Evolutionary conservation across 2,113 vertebrate genomes (phyloP).

Genomic region (Gallinago media): DNA sequence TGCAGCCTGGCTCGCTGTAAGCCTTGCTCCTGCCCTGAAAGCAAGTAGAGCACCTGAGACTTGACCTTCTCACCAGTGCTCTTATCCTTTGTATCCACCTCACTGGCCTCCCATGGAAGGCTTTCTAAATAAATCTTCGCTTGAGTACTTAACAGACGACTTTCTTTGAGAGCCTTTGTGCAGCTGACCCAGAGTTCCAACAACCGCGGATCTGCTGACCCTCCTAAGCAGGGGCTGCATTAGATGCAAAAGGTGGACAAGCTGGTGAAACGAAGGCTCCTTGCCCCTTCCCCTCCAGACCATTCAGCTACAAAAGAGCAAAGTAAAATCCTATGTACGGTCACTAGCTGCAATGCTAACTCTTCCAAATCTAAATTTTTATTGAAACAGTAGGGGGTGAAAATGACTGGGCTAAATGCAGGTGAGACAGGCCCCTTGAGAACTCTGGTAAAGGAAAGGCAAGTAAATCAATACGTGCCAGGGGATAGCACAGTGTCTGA

Average conservation of each 20-base stretch:
- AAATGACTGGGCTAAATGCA: constrained; percentile 17
- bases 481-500: constrained; percentile 1
- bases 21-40: background rate
- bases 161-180: constrained; percentile 9
- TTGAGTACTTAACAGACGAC: background rate
- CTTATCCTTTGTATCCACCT: constrained; percentile 23
- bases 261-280: background rate
- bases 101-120: background rate
- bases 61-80: constrained; percentile 8
- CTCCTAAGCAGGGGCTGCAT: background rate
- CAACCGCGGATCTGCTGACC: background rate
- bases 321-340: background rate
- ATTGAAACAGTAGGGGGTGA: background rate
- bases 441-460: background rate
- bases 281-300: background rate
- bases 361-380: constrained; percentile 9
- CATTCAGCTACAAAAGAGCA: background rate
- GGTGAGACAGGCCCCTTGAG: constrained; percentile 41
- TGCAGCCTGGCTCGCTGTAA: background rate
- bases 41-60: constrained; percentile 13
- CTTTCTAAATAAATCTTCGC: constrained; percentile 56
- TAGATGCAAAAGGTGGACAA: background rate
- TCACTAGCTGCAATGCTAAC: background rate
- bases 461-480: constrained; percentile 8
- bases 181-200: constrained; percentile 21